Base-by-base conservation (phyloP, 2,113 vertebrate species). In the Agapornis roseicollis region DNA sequence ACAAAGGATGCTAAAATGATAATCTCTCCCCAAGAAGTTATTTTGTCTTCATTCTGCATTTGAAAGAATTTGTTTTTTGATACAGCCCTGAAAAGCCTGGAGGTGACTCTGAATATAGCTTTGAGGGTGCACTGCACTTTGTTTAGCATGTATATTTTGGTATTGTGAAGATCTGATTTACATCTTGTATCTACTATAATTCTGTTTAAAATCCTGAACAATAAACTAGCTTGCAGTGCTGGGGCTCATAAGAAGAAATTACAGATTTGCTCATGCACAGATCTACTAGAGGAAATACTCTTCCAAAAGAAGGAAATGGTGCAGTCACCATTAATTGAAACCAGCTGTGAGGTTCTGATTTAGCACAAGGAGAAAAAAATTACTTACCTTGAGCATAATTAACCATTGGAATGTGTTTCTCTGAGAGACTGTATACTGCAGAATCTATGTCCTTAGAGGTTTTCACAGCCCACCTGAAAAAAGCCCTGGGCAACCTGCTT, bases 181-280 rank as follows among this genome's bases (percentile, higher is more conserved):
- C 41, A 24, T 49, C 12, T 86, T 80, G 7, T 12, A 47, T 22
- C 41, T 49, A 10, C 28, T 88, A 14, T 22, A 78, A 65, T 61
- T 66, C 25, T 79, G 15, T 15, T 90, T 95, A 86, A 66, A 92
- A 58, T 61, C 11, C 14, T 63, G 13, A 63, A n/a, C 33, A 49
- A 11, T 29, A 53, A 76, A 77, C 24, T 49, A 56, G 5, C 6
- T 17, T 64, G 11, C 13, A 64, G 13, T 41, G 17, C 17, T 68
- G 37, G 17, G 33, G 5, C 17, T 23, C 11, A 39, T 64, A 4
- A 27, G 42, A 20, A 25, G n/a, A 46, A 61, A n/a, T 35, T 25
- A 15, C 2, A 11, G 8, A 24, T 9, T 18, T 79, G 3, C 2
- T 13, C 31, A 41, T 0, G 0, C 29, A 35, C 11, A 44, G 17